Evolutionary conservation across 2,113 vertebrate species (phyloP).

Genomic region (Daubentonia madagascariensis): DNA sequence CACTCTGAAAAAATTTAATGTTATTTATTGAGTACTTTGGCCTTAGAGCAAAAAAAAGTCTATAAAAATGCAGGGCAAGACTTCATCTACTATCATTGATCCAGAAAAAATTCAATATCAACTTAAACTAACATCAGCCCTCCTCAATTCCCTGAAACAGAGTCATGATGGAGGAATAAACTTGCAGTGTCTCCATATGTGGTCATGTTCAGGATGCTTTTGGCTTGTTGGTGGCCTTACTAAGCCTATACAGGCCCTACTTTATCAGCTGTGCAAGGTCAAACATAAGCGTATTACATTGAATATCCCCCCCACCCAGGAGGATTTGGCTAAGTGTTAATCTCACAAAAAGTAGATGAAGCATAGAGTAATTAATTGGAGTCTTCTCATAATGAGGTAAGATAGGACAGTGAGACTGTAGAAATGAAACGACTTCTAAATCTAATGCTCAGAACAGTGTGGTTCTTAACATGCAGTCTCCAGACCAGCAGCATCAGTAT

Average conservation of each 20-base stretch:
- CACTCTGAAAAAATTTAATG: background rate
- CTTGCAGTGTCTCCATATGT: background rate
- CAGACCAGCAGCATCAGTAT: background rate
- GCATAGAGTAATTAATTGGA: background rate
- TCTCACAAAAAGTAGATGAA: background rate
- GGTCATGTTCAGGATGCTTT: background rate
- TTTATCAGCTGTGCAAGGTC: background rate
- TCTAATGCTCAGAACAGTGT: background rate
- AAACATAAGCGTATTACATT: background rate
- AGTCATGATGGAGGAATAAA: background rate
- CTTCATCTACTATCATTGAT: too few species aligned
- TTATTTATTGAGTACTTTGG: background rate
- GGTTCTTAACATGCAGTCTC: background rate
- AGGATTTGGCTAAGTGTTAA: background rate
- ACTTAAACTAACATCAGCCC: fast-evolving
- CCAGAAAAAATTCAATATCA: background rate
- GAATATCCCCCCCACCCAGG: background rate
- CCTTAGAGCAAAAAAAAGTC: background rate
- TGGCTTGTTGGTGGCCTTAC: background rate
- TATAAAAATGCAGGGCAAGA: background rate
- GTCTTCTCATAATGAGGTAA: background rate
- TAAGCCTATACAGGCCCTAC: too few species aligned
- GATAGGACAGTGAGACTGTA: background rate
- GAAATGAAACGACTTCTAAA: background rate
- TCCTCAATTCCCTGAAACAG: background rate